These are phyloP conservation scores for Drosophila virilis DNA, from an alignment of 1,140 invertebrate genomes.

Conservation along the genomic window DNA sequence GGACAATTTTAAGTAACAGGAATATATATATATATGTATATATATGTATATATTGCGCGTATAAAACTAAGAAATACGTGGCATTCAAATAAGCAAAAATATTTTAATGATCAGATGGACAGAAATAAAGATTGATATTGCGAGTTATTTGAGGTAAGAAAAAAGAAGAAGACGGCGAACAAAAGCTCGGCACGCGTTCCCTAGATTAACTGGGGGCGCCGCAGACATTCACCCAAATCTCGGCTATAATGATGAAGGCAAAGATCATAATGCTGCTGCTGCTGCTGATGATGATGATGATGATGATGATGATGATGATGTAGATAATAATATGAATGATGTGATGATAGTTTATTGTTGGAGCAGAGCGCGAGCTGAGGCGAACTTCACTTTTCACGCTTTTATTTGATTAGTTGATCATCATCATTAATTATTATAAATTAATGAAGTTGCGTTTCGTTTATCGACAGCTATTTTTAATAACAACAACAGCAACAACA, in stretches of 20 bases:
- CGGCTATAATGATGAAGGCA: background rate
- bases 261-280: constrained; percentile 3
- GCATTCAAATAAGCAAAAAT: background rate
- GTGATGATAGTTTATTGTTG: constrained; percentile 46
- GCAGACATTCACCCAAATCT: constrained; percentile 1
- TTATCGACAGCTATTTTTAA: constrained; percentile 44
- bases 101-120: background rate
- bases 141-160: background rate
- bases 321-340: constrained; percentile 12
- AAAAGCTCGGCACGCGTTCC: constrained; percentile 8
- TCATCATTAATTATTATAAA: constrained; percentile 79
- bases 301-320: background rate
- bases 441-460: constrained; percentile 56
- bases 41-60: too few species aligned
- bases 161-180: background rate
- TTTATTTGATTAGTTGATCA: constrained; percentile 80
- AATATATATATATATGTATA: too few species aligned
- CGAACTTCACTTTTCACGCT: constrained; percentile 73
- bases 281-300: background rate
- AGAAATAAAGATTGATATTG: background rate
- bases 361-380: constrained; percentile 17
- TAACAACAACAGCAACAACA: constrained; percentile 45
- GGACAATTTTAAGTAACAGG: too few species aligned
- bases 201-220: background rate
- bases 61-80: too few species aligned